These are phyloP conservation scores for Nomada ferruginata DNA, from an alignment of 2,888 invertebrate genomes.

Conservation along the genomic window DNA sequence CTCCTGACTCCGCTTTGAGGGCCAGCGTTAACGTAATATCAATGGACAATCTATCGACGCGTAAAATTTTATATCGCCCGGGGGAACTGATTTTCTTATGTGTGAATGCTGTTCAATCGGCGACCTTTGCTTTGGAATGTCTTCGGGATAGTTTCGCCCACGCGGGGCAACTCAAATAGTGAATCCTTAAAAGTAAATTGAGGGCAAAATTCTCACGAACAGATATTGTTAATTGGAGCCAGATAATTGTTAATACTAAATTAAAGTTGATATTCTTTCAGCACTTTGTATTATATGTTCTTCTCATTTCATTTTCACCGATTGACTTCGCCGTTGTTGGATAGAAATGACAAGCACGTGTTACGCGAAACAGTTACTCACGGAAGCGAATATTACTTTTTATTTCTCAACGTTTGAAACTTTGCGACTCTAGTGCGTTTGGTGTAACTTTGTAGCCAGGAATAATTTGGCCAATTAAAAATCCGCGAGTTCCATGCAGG, in stretches of 20 bases:
- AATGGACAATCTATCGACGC: conserved; percentile 47
- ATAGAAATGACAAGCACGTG: too few relatives aligned
- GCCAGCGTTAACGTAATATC: conserved; percentile 14
- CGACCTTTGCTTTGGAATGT: conserved; percentile 34
- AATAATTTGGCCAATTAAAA: conserved; percentile 3
- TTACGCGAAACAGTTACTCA: too few relatives aligned
- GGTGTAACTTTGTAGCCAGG: neutral
- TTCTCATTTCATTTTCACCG: too few relatives aligned
- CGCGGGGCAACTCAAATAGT: conserved; percentile 21
- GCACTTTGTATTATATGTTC: too few relatives aligned
- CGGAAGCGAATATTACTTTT: neutral
- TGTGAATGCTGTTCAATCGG: conserved; percentile 17
- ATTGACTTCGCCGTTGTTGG: too few relatives aligned
- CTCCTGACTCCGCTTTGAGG: neutral
- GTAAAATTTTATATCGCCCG: conserved; percentile 68
- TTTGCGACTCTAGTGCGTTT: neutral
- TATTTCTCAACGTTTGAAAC: neutral
- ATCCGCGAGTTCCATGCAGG: neutral
- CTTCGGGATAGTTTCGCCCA: conserved; percentile 52
- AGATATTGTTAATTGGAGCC: too few relatives aligned
- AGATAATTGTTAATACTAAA: neutral
- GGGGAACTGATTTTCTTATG: conserved; percentile 54
- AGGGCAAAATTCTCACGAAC: too few relatives aligned
- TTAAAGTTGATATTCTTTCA: too few relatives aligned
- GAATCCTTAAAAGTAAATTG: too few relatives aligned